Evolutionary conservation across 1,140 invertebrate species (phyloP).

Genomic region (Heliconius hewitsoni): DNA sequence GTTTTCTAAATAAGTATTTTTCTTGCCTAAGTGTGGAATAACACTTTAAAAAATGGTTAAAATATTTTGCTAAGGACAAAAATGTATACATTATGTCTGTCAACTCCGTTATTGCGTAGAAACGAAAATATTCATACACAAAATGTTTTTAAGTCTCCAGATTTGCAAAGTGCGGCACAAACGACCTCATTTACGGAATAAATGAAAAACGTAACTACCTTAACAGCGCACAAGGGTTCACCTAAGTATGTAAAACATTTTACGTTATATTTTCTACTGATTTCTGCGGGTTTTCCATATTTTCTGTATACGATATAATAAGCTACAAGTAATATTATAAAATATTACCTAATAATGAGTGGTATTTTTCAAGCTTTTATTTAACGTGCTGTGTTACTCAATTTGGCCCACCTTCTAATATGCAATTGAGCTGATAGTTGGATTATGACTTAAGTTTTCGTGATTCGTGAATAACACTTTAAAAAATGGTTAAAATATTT

Average conservation of each 20-base stretch:
- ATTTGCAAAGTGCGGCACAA: constrained; percentile 25
- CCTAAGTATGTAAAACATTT: constrained; percentile 34
- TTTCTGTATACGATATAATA: neutral
- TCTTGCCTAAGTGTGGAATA: no score
- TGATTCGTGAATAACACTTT: no score
- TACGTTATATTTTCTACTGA: constrained; percentile 31
- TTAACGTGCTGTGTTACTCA: no score
- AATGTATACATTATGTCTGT: neutral
- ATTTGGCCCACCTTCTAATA: no score
- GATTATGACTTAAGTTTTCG: no score
- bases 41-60: no score
- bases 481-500: no score
- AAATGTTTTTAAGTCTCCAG: constrained; percentile 18
- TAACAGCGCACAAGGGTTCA: constrained; percentile 28
- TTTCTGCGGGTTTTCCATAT: neutral
- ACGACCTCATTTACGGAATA: constrained; percentile 35
- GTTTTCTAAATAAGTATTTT: no score
- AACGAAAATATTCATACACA: neutral
- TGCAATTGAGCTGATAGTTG: no score
- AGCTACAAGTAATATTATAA: neutral
- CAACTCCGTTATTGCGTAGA: neutral
- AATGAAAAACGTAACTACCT: constrained; percentile 37
- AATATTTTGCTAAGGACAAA: no score
- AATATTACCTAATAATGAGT: neutral
- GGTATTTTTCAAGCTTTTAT: neutral